A percentile compares a stretch with the other conserved stretches of the same genome.
Conservation (phyloP, 1,140 invertebrate genomes). For the Drosophila ironensis region DNA sequence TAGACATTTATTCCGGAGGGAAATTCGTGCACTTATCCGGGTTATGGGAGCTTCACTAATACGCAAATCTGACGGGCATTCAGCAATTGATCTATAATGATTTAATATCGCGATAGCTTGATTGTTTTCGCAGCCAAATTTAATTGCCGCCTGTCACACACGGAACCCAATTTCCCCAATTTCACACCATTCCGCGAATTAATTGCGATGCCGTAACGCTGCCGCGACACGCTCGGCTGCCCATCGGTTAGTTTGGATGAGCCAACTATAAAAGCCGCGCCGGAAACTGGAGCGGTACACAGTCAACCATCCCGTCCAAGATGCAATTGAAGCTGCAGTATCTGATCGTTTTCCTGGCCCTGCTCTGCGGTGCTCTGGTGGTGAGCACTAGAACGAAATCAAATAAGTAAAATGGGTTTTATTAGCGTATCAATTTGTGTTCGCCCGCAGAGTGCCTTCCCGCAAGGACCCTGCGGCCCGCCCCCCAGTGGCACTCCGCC, state of each 20-base stretch:
- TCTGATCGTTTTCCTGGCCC: slow-evolving; percentile 39
- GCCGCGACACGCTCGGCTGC: slow-evolving; percentile 44
- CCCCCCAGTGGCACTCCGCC: slow-evolving; percentile 57
- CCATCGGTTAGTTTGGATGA: not conserved
- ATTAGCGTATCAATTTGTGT: not conserved
- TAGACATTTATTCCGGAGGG: slow-evolving; percentile 60
- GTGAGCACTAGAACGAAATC: slow-evolving; percentile 7
- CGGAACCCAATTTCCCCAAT: slow-evolving; percentile 16
- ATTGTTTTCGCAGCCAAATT: not conserved
- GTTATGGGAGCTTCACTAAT: slow-evolving; percentile 6
- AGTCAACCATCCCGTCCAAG: slow-evolving; percentile 17
- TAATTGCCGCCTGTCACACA: slow-evolving; percentile 17
- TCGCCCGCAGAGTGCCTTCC: slow-evolving; percentile 26
- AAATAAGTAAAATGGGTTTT: no score
- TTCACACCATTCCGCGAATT: slow-evolving; percentile 49
- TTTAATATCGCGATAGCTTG: slow-evolving; percentile 15
- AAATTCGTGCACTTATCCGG: not conserved
- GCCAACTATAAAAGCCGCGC: slow-evolving; percentile 28
- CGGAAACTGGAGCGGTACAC: not conserved
- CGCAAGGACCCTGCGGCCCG: slow-evolving; percentile 47
- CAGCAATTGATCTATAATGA: slow-evolving; percentile 34
- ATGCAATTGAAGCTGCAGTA: slow-evolving; percentile 56
- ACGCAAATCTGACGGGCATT: slow-evolving; percentile 1
- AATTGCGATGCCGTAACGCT: slow-evolving; percentile 17
- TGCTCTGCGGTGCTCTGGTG: slow-evolving; percentile 46